Base-by-base conservation (phyloP, 2,797 vertebrate genomes). In the Enteromius argenteus region DNA sequence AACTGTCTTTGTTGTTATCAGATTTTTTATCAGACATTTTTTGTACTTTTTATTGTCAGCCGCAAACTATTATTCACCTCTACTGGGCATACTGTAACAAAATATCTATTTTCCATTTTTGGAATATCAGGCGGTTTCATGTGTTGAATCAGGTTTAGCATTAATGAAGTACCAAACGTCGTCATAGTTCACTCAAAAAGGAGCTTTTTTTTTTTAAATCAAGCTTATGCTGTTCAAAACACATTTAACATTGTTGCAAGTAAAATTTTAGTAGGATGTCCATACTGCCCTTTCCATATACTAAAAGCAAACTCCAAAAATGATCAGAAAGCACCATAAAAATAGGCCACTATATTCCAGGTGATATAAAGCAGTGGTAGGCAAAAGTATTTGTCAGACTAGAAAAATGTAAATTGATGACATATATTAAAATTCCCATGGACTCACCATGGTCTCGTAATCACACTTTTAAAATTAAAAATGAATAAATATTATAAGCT, bases 31-130 rank as follows among this genome's bases (percentile, higher is more conserved):
- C 27, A 49, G 46, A 30, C 9, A 17, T 13, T 72, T 72, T 32
- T 49, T 23, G 8, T 72, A 11, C 71, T 51, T 73, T 53, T 53
- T 74, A 46, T 74, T 35, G 49, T 23, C 32, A 58, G 51, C 21
- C 13, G 3, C 11, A 17, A 39, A 76, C 32, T 39, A 58, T 58
- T 39, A 56, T 23, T 56, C 73, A 23, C 73, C 51, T 58, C 21
- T 76, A 17, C 73, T 76, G 73, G 73, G 21, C 14, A 15, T 58
- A 58, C 19, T 37, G 51, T 75, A 39, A 56, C 51, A 76, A 76
- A 58, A 76, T 76, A 58, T 56, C 14, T 37, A 23, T 58, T 56
- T 75, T 75, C 30, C 6, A 37, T 23, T 51, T 30, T 49, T 8
- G 0, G 23, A 8, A 21, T 74, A 32, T 53, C 17, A 32, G 19